A percentile compares a stretch with the other conserved stretches of the same genome.
Evolutionary conservation across 2,888 invertebrate genomes (phyloP).

Genomic region (Apeira syringaria): DNA sequence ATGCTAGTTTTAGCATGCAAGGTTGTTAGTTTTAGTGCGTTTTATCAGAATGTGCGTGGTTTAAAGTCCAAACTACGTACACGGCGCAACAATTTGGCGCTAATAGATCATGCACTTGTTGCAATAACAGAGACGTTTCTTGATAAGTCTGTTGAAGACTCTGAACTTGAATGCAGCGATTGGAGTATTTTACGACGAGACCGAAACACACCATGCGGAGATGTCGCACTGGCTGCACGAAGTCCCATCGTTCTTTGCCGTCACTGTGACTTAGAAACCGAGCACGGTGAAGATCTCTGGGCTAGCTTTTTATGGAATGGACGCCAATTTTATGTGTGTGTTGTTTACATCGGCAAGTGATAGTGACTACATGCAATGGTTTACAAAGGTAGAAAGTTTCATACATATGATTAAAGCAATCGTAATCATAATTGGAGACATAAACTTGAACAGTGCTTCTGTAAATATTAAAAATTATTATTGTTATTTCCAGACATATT

Average conservation of each 20-base stretch:
- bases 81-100: neutral
- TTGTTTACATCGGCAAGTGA: too few relatives aligned
- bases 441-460: slow-evolving; percentile 9
- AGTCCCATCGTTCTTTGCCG: slow-evolving; percentile 1
- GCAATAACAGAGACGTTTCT: slow-evolving; percentile 1
- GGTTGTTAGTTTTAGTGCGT: too few relatives aligned
- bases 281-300: slow-evolving; percentile 7
- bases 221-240: neutral
- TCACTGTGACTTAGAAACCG: too few relatives aligned
- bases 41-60: too few relatives aligned
- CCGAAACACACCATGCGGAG: slow-evolving; percentile 1
- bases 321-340: neutral
- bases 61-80: neutral
- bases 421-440: slow-evolving; percentile 4
- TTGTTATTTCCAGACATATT: slow-evolving; percentile 9
- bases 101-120: neutral
- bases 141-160: neutral
- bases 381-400: slow-evolving; percentile 4
- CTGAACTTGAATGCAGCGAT: neutral
- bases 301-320: slow-evolving; percentile 1
- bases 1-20: too few relatives aligned
- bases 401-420: neutral
- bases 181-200: slow-evolving; percentile 4
- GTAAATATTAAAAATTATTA: slow-evolving; percentile 7
- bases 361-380: slow-evolving; percentile 3